phyloP scores from a whole-genome alignment of 2,888 invertebrate genomes.

The Chaitophorus viminalis region DNA sequence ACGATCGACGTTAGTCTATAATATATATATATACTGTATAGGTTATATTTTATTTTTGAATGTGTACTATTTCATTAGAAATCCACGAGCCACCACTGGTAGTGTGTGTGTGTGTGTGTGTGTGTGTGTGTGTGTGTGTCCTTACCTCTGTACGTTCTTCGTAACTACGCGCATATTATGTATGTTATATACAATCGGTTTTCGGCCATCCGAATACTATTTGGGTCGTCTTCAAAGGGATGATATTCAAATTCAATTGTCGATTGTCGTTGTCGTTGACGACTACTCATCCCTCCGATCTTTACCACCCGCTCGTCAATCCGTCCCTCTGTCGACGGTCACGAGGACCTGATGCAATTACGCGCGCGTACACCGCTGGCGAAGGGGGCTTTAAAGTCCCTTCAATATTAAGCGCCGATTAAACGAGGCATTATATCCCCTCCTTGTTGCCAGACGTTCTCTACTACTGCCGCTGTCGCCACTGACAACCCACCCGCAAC shows the following conservation, averaged over 20 bases:
- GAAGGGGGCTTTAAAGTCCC: slow-evolving; percentile 52
- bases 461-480: not conserved
- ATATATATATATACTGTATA: too few species aligned
- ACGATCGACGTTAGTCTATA: too few species aligned
- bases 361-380: not conserved
- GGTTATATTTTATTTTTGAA: too few species aligned
- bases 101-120: not conserved
- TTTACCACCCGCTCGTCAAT: not conserved
- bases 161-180: not conserved
- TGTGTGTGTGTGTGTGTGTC: not conserved
- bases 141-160: not conserved
- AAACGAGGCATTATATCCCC: slow-evolving; percentile 58
- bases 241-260: slow-evolving; percentile 59
- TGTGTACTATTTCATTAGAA: too few species aligned
- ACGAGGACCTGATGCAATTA: slow-evolving; percentile 43
- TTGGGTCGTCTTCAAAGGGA: slow-evolving; percentile 29
- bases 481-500: too few species aligned
- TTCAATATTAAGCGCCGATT: slow-evolving; percentile 61
- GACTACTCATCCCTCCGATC: slow-evolving; percentile 5
- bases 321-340: not conserved
- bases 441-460: not conserved
- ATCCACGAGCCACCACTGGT: too few species aligned
- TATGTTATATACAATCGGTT: slow-evolving; percentile 51
- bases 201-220: slow-evolving; percentile 23
- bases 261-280: slow-evolving; percentile 35